Evolutionary conservation across 2,113 vertebrate species (phyloP).

Genomic region (Calyptommatus sinebrachiatus): DNA sequence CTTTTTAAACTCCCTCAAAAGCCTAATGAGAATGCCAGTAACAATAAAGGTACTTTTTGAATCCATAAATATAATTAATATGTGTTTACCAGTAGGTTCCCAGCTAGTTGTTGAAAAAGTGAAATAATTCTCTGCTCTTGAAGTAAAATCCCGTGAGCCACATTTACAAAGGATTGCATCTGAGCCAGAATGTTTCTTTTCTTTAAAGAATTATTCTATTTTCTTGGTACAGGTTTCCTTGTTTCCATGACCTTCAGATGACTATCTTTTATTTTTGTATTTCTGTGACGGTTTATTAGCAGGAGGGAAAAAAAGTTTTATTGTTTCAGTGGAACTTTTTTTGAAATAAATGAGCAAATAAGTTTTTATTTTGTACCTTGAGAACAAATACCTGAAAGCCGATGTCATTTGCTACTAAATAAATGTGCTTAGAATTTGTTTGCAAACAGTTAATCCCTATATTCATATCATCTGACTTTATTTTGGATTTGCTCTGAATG

Average conservation of each 20-base stretch:
- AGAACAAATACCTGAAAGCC: neutral
- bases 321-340: neutral
- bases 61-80: too few relatives aligned
- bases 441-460: neutral
- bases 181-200: too few relatives aligned
- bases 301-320: neutral
- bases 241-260: neutral
- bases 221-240: neutral
- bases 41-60: too few relatives aligned
- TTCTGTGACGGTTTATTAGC: neutral
- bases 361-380: neutral
- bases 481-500: neutral
- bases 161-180: neutral
- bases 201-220: neutral
- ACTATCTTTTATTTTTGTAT: neutral
- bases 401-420: too few relatives aligned
- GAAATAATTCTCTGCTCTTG: too few relatives aligned
- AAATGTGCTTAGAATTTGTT: neutral
- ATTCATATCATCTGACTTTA: neutral
- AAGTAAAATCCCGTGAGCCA: neutral
- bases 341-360: neutral
- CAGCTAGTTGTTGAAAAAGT: neutral
- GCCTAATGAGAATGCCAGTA: neutral
- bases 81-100: too few relatives aligned
- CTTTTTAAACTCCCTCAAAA: too few relatives aligned